Evolutionary conservation across 1,140 invertebrate species (phyloP), one percentile per base, ranked within the genome.

Genomic region (Copidosoma floridanum): DNA sequence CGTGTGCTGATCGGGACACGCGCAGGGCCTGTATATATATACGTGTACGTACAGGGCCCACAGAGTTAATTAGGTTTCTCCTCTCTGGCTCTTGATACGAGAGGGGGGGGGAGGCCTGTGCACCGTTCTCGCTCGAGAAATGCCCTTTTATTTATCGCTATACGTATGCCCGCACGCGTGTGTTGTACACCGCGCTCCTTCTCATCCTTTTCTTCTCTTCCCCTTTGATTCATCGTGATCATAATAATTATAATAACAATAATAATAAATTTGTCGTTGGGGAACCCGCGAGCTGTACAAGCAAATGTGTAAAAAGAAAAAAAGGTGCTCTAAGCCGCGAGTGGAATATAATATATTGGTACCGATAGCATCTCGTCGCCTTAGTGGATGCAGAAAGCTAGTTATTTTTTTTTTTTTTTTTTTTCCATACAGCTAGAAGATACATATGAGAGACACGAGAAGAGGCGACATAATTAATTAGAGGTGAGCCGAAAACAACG

Each of bases 81-180:
- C 18, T 16, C 26, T 29, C 44, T 27, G 10, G 1, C 21, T 26
- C 18, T n/a, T 26, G 10, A 8, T 10, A 1, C 7, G 23, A 1
- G 40, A 8, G 26, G 2, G 14, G 18, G 26, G 6, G 44, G 18
- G 16, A 48, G 57, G 47, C 47, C 57, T 58, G 52, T 58, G 52
- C 51, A 58, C 57, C 47, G 52, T 58, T 29, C 35, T 50, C 37
- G 44, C 26, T 4, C 29, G 48, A 14, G 29, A 47, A 57, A 57
- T 57, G 38, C 37, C 46, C 56, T 57, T 57, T 71, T 68, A 65
- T 68, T 61, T 65, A 70, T 71, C 66, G 65, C 47, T 44, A n/a
- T n/a, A n/a, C n/a, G n/a, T n/a, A n/a, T n/a, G 50, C 61, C 46
- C 60, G 59, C 64, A 61, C 61, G 50, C 29, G 44, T n/a, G n/a